Evolutionary conservation across 2,888 invertebrate genomes (phyloP).

Genomic region (Tenthredo notha): DNA sequence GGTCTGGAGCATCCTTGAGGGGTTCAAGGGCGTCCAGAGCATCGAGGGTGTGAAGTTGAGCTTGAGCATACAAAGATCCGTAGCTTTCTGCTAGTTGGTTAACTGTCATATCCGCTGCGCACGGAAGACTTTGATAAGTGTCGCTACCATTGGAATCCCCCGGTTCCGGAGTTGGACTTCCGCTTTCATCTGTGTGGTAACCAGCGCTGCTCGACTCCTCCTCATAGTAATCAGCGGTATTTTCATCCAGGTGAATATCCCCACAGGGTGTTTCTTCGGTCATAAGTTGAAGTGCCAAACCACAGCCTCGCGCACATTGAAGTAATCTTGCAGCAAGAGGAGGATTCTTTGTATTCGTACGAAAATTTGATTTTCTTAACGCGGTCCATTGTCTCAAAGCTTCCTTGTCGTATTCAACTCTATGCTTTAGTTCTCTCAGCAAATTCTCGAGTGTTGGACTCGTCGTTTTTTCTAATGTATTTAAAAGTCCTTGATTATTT

Average conservation of each 20-base stretch:
- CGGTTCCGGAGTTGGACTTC: conserved; percentile 75
- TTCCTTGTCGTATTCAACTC: conserved; percentile 95
- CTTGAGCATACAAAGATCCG: conserved; percentile 91
- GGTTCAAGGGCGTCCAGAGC: conserved; percentile 91
- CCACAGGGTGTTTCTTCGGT: conserved; percentile 72
- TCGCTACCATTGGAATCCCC: conserved; percentile 46
- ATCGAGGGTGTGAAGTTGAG: conserved; percentile 91
- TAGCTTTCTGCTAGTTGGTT: conserved; percentile 87
- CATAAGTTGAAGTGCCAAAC: conserved; percentile 89
- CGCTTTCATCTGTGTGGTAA: conserved; percentile 75
- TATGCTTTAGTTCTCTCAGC: conserved; percentile 85
- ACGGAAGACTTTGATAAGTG: conserved; percentile 53
- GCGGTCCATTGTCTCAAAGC: conserved; percentile 86
- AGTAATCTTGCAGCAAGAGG: conserved; percentile 84
- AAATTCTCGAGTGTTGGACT: conserved; percentile 88
- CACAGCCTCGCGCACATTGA: conserved; percentile 88
- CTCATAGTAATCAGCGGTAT: conserved; percentile 69
- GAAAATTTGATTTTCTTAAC: conserved; percentile 77
- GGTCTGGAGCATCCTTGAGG: conserved; percentile 90
- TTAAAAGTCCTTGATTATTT: conserved; percentile 94
- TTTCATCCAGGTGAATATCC: conserved; percentile 69
- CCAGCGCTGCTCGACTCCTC: conserved; percentile 73
- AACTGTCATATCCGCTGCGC: conserved; percentile 59
- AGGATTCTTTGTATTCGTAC: conserved; percentile 67
- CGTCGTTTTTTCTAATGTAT: conserved; percentile 86